These are phyloP conservation scores for Dysidea cf. avara DNA, from an alignment of 37 sponge, comb jelly and placozoan genomes.

Conservation along the genomic window DNA sequence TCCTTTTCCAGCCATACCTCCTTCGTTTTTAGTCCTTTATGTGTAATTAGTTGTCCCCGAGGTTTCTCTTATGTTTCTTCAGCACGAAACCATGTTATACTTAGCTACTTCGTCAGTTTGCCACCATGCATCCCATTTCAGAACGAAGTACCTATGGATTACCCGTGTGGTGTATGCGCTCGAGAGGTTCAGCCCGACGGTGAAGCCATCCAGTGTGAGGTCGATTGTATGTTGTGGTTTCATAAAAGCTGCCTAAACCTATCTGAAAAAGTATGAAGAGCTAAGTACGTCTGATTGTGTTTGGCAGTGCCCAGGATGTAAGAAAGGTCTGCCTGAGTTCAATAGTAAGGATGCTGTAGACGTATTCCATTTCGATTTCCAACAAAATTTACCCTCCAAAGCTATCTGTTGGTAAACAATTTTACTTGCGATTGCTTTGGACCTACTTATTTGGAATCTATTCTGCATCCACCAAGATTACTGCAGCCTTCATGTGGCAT, in stretches of 20 bases:
- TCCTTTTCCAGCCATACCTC: background rate
- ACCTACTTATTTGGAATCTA: constrained; percentile 32
- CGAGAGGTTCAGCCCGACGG: constrained; percentile 11
- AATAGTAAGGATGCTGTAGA: constrained; percentile 23
- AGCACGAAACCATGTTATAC: too few relatives aligned
- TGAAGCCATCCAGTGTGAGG: constrained; percentile 38
- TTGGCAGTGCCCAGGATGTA: constrained; percentile 30
- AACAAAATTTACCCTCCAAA: constrained; percentile 47
- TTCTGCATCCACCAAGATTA: constrained; percentile 31
- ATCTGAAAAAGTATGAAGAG: background rate
- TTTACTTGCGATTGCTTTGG: constrained; percentile 27
- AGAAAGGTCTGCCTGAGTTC: background rate
- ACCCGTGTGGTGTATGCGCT: constrained; percentile 38
- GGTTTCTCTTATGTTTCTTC: too few relatives aligned
- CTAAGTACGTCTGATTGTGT: background rate
- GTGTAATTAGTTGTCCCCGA: background rate
- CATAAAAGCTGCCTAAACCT: constrained; percentile 22
- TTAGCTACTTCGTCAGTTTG: too few relatives aligned
- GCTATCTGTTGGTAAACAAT: constrained; percentile 23
- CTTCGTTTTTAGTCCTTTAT: background rate
- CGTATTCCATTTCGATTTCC: constrained; percentile 38
- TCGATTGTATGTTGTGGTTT: constrained; percentile 17
- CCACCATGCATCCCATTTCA: too few relatives aligned
- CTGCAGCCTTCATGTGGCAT: constrained; percentile 51
- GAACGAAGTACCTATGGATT: background rate